These are phyloP conservation scores for Fregetta grallaria DNA, from an alignment of 2,113 vertebrate species.

Conservation along the genomic window DNA sequence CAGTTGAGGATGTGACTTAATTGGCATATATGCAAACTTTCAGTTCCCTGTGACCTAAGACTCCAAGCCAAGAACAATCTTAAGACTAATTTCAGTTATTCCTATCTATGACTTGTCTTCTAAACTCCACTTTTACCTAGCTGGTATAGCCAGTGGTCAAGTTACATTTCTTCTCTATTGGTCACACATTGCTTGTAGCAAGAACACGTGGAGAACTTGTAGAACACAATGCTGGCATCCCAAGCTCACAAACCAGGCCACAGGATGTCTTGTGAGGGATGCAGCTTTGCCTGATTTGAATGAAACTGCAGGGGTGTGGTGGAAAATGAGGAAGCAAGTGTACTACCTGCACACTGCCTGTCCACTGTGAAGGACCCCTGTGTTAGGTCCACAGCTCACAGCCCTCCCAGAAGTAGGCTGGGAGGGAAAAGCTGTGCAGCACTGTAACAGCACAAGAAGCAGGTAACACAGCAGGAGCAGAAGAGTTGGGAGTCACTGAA, in stretches of 20 bases:
- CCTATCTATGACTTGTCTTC: not conserved
- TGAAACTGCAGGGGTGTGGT: not conserved
- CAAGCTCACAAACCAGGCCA: not conserved
- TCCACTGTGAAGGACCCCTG: not conserved
- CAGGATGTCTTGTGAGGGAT: not conserved
- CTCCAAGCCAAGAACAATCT: not conserved
- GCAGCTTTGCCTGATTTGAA: not conserved
- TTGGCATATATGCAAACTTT: not conserved
- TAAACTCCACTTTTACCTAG: not conserved
- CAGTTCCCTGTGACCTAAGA: not conserved
- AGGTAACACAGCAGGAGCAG: not conserved
- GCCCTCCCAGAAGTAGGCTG: not conserved
- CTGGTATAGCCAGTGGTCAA: not conserved
- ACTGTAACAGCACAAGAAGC: rapidly evolving
- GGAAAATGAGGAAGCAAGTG: not conserved
- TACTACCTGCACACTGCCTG: no score
- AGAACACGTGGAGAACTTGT: not conserved
- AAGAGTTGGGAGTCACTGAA: not conserved
- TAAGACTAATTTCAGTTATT: not conserved
- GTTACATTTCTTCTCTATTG: not conserved
- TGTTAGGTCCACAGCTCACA: not conserved
- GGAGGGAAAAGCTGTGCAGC: not conserved
- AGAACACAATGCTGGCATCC: not conserved
- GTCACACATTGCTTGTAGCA: not conserved
- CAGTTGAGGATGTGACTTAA: not conserved